Conservation (phyloP, 64 coral and sea anemone species). For the Porites australiensis region DNA sequence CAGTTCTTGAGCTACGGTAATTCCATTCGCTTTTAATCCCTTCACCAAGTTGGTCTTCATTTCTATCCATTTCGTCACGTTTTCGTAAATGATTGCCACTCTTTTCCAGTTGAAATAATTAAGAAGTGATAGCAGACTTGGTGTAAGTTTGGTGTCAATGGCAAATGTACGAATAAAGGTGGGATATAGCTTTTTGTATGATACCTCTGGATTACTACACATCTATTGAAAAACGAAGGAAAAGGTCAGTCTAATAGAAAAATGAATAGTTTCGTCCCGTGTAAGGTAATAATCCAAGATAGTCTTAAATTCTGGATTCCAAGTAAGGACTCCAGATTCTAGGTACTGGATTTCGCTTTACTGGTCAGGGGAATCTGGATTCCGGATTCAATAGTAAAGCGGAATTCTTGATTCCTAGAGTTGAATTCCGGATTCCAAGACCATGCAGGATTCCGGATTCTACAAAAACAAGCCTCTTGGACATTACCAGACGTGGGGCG, state of each 20-base stretch:
- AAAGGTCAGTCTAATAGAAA: not conserved
- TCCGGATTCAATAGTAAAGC: too few relatives aligned
- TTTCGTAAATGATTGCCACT: conserved; percentile 89
- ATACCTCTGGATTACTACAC: conserved; percentile 90
- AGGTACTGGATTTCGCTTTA: too few relatives aligned
- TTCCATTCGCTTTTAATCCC: conserved; percentile 69
- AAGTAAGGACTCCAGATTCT: too few relatives aligned
- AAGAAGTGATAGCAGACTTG: conserved; percentile 79
- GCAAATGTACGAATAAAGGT: conserved; percentile 91
- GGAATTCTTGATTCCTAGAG: too few relatives aligned
- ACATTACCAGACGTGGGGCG: too few relatives aligned
- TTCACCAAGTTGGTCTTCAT: conserved; percentile 85
- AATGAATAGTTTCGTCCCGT: too few relatives aligned
- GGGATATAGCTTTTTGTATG: conserved; percentile 86
- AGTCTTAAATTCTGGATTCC: too few relatives aligned
- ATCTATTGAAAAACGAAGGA: conserved; percentile 44
- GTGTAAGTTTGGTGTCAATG: conserved; percentile 76
- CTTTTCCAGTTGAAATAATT: conserved; percentile 87
- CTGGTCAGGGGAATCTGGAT: too few relatives aligned
- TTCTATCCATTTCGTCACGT: conserved; percentile 95
- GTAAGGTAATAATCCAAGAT: too few relatives aligned
- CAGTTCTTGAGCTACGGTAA: conserved; percentile 71
- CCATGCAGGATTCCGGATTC: too few relatives aligned
- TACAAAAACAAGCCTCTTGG: too few relatives aligned
- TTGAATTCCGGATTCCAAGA: too few relatives aligned